Conservation (phyloP, 1,140 invertebrate genomes). For the Geopemphigus sp. region DNA sequence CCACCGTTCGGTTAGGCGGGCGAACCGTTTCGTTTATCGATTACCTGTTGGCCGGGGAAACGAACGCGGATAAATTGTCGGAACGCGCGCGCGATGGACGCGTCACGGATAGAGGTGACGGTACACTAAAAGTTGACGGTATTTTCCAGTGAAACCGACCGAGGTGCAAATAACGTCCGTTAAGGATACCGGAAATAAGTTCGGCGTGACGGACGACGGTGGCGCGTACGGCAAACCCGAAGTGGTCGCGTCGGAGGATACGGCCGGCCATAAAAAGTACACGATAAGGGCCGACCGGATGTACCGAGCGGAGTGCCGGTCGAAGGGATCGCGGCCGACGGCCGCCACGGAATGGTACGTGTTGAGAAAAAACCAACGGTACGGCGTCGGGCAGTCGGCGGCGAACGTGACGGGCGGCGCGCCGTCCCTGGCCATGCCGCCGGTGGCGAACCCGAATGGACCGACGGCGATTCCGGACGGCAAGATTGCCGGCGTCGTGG, state of each 20-base stretch:
- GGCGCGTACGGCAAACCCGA: background rate
- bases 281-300: constrained; percentile 72
- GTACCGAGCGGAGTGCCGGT: constrained; percentile 79
- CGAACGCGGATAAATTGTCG: too few relatives aligned
- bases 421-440: background rate
- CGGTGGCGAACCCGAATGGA: background rate
- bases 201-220: background rate
- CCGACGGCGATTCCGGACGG: background rate
- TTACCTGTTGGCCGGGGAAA: too few relatives aligned
- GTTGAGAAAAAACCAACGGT: constrained; percentile 8
- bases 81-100: too few relatives aligned
- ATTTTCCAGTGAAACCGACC: constrained; percentile 12
- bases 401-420: background rate
- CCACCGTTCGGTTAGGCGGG: too few relatives aligned
- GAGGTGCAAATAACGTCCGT: constrained; percentile 3
- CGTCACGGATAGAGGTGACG: too few relatives aligned
- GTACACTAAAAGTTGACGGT: too few relatives aligned
- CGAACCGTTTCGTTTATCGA: too few relatives aligned
- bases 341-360: constrained; percentile 73
- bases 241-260: background rate
- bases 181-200: background rate
- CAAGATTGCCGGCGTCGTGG: background rate
- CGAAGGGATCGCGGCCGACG: constrained; percentile 75
- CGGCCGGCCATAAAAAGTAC: background rate
- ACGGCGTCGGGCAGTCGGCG: background rate